These are phyloP conservation scores for Upupa epops DNA, from an alignment of 2,113 vertebrate species.

Conservation along the genomic window DNA sequence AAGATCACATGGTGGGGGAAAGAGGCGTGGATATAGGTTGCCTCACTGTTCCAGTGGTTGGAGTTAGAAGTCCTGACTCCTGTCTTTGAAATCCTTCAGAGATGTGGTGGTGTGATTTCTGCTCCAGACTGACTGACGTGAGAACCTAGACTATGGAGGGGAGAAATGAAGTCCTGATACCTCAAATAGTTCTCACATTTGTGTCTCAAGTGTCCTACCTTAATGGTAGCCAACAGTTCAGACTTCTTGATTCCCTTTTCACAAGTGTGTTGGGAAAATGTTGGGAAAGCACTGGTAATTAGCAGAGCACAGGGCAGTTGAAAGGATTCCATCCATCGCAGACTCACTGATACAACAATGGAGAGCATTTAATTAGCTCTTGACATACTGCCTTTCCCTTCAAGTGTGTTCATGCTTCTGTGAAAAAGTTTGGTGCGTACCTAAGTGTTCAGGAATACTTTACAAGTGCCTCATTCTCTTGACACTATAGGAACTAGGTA, in stretches of 20 bases:
- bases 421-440: neutral
- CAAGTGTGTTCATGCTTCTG: neutral
- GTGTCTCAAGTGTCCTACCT: neutral
- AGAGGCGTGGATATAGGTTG: neutral
- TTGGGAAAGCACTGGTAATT: neutral
- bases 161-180: neutral
- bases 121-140: neutral
- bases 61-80: neutral
- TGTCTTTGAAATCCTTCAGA: neutral
- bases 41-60: neutral
- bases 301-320: neutral
- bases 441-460: neutral
- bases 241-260: neutral
- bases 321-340: neutral
- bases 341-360: neutral
- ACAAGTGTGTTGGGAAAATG: neutral
- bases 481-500: neutral
- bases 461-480: neutral
- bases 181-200: neutral
- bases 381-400: conserved; percentile 1
- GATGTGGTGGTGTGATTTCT: neutral
- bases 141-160: neutral
- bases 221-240: neutral
- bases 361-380: conserved; percentile 1
- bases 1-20: neutral